Evolutionary conservation across 2,888 invertebrate genomes (phyloP), one percentile per base, ranked within the genome.

Genomic region (Dasysyrphus tricinctus): DNA sequence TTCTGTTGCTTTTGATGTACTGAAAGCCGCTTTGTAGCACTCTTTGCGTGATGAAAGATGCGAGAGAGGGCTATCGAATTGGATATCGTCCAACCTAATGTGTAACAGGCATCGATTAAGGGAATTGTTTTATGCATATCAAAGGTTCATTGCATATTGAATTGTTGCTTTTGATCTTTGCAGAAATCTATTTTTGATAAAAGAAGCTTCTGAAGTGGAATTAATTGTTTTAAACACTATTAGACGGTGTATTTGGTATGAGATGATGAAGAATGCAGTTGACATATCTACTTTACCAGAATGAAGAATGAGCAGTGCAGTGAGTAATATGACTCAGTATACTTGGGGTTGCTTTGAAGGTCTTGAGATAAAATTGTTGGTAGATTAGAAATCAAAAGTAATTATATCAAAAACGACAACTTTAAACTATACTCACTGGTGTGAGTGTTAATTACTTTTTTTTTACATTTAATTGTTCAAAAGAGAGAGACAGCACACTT

Each of bases 1-100:
- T 9, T 44, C 12, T 70, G 61, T 7, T 24, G 54, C 34, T 42
- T 78, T 72, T 63, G 61, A 61, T 37, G 44, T 49, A 29, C 34
- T 8, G 14, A 29, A 54, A 51, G 69, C 39, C 54, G 69, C 69
- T 3, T 19, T 11, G 3, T n/a, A 7, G 8, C 14, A 54, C 19
- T 56, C 29, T 37, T 57, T 4, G 16, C 19, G 44, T 11, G 42
- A 39, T 16, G 16, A 34, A 34, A 39, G 44, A 63, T 42, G 54
- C n/a, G 11, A 37, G 34, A 61, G 70, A 37, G 34, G 67, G 70
- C 63, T 69, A 61, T 57, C 69, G 54, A 74, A 29, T 85, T 81
- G 85, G 81, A 86, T 65, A 56, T 37, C 11, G 51, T 78, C 81
- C 81, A 86, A 86, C 29, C 32, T 63, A 73, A 63, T 78, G 81